Conservation (phyloP, 2,797 vertebrate genomes). For the Nyctalus aviator region DNA sequence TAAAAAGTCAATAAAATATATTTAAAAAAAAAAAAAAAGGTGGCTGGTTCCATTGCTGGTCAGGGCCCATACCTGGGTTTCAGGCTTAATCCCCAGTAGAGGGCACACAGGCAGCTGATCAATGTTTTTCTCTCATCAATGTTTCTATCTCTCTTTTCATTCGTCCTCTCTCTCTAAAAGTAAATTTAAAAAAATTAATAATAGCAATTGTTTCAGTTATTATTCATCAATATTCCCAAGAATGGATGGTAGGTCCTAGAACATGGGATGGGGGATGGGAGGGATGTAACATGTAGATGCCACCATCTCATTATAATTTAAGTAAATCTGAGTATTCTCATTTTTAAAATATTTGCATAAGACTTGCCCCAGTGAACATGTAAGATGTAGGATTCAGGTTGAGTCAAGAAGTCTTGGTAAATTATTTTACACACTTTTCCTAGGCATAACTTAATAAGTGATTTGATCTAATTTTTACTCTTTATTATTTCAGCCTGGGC, state of each 20-base stretch:
- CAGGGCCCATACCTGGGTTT: too few relatives aligned
- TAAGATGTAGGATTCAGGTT: not conserved
- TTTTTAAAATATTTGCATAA: not conserved
- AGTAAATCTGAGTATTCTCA: not conserved
- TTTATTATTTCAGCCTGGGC: conserved; percentile 90
- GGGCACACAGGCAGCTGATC: too few relatives aligned
- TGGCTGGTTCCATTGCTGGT: too few relatives aligned
- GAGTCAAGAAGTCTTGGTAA: not conserved
- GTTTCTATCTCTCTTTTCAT: too few relatives aligned
- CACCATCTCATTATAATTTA: not conserved
- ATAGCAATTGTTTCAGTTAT: not conserved
- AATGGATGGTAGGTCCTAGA: not conserved
- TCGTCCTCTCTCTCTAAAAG: too few relatives aligned
- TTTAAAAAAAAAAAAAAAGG: too few relatives aligned
- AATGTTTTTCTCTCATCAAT: too few relatives aligned
- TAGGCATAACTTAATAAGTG: not conserved
- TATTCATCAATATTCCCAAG: conserved; percentile 26
- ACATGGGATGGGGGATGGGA: rapidly evolving
- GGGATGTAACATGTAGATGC: not conserved
- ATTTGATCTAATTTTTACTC: not conserved
- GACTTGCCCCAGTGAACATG: not conserved
- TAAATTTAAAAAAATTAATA: not conserved
- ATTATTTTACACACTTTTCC: not conserved
- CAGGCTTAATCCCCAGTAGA: too few relatives aligned
- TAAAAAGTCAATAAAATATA: too few relatives aligned